Percentiles rank a stretch among this genome's conserved stretches.
Conservation (phyloP, 2,888 invertebrate species). For the Barypeithes pellucidus region DNA sequence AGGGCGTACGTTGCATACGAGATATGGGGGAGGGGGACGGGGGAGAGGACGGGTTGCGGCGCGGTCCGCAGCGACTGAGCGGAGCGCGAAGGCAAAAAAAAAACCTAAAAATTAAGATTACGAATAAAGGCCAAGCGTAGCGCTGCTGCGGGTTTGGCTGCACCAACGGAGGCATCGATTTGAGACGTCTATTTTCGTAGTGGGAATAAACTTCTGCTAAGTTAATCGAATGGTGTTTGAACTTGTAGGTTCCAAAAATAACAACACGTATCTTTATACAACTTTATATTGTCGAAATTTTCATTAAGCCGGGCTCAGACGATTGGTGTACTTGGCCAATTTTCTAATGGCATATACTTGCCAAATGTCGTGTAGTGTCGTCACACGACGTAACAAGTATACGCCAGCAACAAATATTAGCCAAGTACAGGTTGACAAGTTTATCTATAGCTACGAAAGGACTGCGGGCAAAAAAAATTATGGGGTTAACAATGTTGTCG, state of each 20-base stretch:
- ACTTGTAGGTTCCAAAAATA: constrained; percentile 7
- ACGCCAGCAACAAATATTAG: too few species aligned
- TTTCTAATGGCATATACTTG: too few species aligned
- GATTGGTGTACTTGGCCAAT: too few species aligned
- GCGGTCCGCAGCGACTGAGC: constrained; percentile 52
- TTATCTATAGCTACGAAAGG: too few species aligned
- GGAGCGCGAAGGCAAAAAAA: constrained; percentile 46
- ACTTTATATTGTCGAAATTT: too few species aligned
- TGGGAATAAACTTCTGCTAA: constrained; percentile 3
- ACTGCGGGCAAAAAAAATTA: too few species aligned
- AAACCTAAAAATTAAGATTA: constrained; percentile 47
- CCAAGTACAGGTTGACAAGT: too few species aligned
- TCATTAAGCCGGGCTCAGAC: too few species aligned
- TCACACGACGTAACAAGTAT: too few species aligned
- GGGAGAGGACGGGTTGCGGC: constrained; percentile 55
- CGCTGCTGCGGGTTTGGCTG: constrained; percentile 43
- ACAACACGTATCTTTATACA: neutral
- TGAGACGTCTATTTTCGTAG: constrained; percentile 36
- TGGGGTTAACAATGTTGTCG: too few species aligned
- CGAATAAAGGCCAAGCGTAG: constrained; percentile 36
- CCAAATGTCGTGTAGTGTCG: too few species aligned
- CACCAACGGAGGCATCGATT: constrained; percentile 32
- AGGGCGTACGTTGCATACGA: constrained; percentile 70
- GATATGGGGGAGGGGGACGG: constrained; percentile 60
- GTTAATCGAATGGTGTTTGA: constrained; percentile 8